phyloP scores from a whole-genome alignment of 37 sponge, comb jelly and placozoan genomes.

The Eunapius fragilis region DNA sequence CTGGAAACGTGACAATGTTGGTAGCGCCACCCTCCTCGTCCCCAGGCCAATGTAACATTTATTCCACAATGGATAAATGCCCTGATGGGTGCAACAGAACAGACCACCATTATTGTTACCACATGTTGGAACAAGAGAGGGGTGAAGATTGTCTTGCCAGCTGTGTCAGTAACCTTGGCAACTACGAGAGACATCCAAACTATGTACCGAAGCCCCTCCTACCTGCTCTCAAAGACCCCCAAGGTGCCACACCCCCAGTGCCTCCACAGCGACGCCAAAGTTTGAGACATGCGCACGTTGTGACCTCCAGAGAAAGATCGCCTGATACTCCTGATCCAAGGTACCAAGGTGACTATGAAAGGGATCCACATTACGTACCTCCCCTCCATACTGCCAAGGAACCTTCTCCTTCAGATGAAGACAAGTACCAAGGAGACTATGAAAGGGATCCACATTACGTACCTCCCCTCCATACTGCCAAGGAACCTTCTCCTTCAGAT shows the following conservation, averaged over 20 bases:
- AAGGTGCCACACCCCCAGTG: not conserved
- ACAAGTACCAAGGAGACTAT: slow-evolving; percentile 61
- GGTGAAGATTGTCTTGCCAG: not conserved
- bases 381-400: not conserved
- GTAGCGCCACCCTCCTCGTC: not conserved
- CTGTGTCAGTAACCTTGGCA: not conserved
- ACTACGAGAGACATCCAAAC: not conserved
- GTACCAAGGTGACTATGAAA: slow-evolving; percentile 28
- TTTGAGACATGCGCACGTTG: not conserved
- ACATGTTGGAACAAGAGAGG: not conserved
- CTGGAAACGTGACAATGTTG: not conserved
- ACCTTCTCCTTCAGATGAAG: not conserved
- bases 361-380: slow-evolving; percentile 19
- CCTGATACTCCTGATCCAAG: slow-evolving; percentile 13
- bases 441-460: slow-evolving; percentile 53
- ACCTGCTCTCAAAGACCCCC: not conserved
- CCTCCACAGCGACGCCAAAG: not conserved
- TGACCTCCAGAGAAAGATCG: not conserved
- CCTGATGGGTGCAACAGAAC: not conserved
- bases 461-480: not conserved
- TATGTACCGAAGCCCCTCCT: not conserved
- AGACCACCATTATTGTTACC: not conserved
- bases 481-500: not conserved
- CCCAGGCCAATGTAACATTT: not conserved
- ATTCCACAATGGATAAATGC: not conserved